These are phyloP conservation scores for Drosophila limbata DNA, from an alignment of 2,888 invertebrate genomes.

Conservation along the genomic window DNA sequence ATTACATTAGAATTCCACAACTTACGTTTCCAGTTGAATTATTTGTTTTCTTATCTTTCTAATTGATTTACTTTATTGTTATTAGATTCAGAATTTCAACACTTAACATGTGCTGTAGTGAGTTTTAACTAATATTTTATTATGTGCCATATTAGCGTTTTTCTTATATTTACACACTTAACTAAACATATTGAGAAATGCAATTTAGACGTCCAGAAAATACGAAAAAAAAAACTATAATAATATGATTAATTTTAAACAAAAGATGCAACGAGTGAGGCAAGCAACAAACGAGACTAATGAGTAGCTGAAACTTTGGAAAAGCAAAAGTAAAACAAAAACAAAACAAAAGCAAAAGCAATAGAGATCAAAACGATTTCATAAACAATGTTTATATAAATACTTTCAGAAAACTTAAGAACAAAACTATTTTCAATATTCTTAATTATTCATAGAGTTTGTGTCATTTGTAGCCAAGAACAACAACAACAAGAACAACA, in stretches of 20 bases:
- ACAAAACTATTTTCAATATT: constrained; percentile 5
- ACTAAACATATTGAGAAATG: constrained; percentile 19
- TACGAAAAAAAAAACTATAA: constrained; percentile 5
- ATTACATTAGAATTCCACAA: constrained; percentile 78
- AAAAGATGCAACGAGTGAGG: constrained; percentile 53
- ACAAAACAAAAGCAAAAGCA: constrained; percentile 38
- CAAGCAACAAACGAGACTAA: constrained; percentile 64
- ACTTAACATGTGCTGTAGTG: constrained; percentile 77
- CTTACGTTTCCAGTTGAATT: constrained; percentile 52
- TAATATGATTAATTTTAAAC: constrained; percentile 6
- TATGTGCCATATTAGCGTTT: constrained; percentile 68
- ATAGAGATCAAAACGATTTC: constrained; percentile 32
- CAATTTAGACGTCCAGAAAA: constrained; percentile 42
- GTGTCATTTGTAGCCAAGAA: constrained; percentile 28
- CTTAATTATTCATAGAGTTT: constrained; percentile 18
- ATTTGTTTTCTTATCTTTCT: constrained; percentile 20
- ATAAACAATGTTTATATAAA: constrained; percentile 8
- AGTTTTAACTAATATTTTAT: constrained; percentile 68
- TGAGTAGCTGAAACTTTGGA: constrained; percentile 33
- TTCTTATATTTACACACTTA: constrained; percentile 23
- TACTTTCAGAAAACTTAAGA: constrained; percentile 16
- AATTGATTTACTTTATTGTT: constrained; percentile 9
- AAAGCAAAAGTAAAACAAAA: constrained; percentile 35
- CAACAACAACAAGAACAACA: background rate
- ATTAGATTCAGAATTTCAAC: constrained; percentile 4